Percentiles rank a stretch among this genome's conserved stretches.
These are phyloP conservation scores for Thalpophila matura DNA, from an alignment of 2,888 invertebrate species.

Conservation along the genomic window DNA sequence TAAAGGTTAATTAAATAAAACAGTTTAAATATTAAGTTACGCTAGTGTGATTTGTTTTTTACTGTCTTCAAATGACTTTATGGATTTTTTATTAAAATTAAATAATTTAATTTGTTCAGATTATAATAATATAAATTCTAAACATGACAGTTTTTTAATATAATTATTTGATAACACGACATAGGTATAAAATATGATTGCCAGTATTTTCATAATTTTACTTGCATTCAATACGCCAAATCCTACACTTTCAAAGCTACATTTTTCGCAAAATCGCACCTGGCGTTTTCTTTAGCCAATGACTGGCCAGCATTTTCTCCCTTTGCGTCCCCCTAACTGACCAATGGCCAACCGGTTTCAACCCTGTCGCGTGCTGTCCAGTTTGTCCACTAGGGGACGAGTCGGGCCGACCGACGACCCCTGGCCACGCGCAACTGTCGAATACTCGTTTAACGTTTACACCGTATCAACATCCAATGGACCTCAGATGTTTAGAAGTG, in stretches of 20 bases:
- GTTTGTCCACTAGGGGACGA: constrained; percentile 66
- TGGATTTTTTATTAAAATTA: no score
- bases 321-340: constrained; percentile 72
- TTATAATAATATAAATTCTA: no score
- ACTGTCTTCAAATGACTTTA: no score
- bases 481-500: constrained; percentile 85
- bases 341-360: constrained; percentile 87
- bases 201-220: no score
- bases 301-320: constrained; percentile 49
- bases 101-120: no score
- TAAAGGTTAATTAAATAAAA: no score
- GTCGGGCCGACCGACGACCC: constrained; percentile 53
- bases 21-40: no score
- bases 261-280: constrained; percentile 74
- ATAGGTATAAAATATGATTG: no score
- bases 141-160: no score
- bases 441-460: constrained; percentile 68
- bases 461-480: constrained; percentile 82
- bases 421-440: constrained; percentile 69
- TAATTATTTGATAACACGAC: no score
- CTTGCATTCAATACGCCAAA: neutral
- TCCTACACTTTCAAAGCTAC: neutral
- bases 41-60: no score
- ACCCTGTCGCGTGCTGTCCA: constrained; percentile 79
- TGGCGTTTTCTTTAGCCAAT: constrained; percentile 79